These are phyloP conservation scores for Caenorhabditis plicata DNA, from an alignment of 2,888 invertebrate species.

Conservation along the genomic window DNA sequence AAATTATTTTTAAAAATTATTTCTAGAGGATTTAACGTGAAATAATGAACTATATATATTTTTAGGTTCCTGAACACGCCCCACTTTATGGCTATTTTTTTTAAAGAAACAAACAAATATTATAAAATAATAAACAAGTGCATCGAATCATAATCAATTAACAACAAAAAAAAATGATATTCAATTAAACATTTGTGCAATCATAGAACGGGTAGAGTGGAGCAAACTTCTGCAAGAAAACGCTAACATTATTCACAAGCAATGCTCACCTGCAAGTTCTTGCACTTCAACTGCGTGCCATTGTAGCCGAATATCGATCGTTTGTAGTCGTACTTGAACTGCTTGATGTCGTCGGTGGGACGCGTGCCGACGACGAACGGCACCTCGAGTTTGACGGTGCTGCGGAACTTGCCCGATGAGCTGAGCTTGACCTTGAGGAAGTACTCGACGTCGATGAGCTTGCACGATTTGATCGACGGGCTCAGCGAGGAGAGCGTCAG, in stretches of 20 bases:
- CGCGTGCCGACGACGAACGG: constrained; percentile 17
- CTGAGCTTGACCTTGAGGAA: constrained; percentile 21
- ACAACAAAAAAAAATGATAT: too few relatives aligned
- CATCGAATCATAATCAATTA: too few relatives aligned
- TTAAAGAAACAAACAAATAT: too few relatives aligned
- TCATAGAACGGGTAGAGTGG: constrained; percentile 23
- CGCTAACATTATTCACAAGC: neutral
- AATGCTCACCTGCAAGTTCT: constrained; percentile 23
- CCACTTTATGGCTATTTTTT: too few relatives aligned
- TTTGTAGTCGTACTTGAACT: constrained; percentile 8
- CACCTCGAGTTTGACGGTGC: constrained; percentile 13
- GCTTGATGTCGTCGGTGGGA: constrained; percentile 7
- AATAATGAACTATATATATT: too few relatives aligned
- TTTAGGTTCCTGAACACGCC: too few relatives aligned
- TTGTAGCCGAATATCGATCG: constrained; percentile 20
- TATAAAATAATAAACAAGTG: too few relatives aligned
- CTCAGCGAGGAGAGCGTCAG: constrained; percentile 7
- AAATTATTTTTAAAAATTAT: too few relatives aligned
- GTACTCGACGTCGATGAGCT: constrained; percentile 22
- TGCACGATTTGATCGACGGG: constrained; percentile 23
- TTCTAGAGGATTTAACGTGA: too few relatives aligned
- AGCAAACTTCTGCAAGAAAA: constrained; percentile 12
- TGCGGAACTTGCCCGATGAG: constrained; percentile 14
- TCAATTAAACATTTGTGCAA: too few relatives aligned
- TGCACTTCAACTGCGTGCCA: constrained; percentile 15